Base-by-base conservation (phyloP, 2,888 invertebrate species). In the Scaptomyza reducta region DNA sequence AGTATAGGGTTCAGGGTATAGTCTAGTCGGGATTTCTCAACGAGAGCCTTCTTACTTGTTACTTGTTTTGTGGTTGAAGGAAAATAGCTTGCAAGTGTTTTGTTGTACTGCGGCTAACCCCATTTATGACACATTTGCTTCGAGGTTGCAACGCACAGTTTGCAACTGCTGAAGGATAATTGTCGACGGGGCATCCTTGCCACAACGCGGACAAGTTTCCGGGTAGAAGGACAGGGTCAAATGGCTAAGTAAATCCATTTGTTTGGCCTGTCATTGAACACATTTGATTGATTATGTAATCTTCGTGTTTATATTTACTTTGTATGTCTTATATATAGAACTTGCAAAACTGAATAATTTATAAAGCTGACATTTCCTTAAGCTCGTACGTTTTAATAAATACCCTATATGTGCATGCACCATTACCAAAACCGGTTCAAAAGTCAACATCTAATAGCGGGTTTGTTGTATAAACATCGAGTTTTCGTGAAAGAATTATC, bases 121-220 rank as follows among this genome's bases (percentile, higher is more conserved):
- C 61, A 74, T 83, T 78, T 78, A 81, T 71, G 84, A 71, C 71
- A 81, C 76, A 84, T 76, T 84, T 76, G 63, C 60, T 53, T 35
- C 64, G 66, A 75, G 76, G 73, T 67, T 64, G 51, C 74, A 31
- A 41, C 14, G n/a, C n/a, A n/a, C n/a, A 29, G 42, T 66, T 58
- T 58, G 44, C 25, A 25, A 25, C 25, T 25, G 2, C 59, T 59
- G 67, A 81, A 81, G 84, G 80, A 81, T 81, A 84, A 79, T 84
- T 81, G 84, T 62, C 64, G 69, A 53, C 47, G 68, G 68, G 66
- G 54, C 53, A 81, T 77, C 79, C 77, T 74, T 79, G 63, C 63
- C 41, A 3, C 22, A 22, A 22, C 22, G 5, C 22, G 22, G 4
- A 40, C 49, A 45, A 55, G 51, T 44, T 22, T 18, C 31, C 22